A percentile compares a stretch with the other conserved stretches of the same genome.
Evolutionary conservation across 1,140 invertebrate genomes (phyloP).

Genomic region (Bombus huntii): DNA sequence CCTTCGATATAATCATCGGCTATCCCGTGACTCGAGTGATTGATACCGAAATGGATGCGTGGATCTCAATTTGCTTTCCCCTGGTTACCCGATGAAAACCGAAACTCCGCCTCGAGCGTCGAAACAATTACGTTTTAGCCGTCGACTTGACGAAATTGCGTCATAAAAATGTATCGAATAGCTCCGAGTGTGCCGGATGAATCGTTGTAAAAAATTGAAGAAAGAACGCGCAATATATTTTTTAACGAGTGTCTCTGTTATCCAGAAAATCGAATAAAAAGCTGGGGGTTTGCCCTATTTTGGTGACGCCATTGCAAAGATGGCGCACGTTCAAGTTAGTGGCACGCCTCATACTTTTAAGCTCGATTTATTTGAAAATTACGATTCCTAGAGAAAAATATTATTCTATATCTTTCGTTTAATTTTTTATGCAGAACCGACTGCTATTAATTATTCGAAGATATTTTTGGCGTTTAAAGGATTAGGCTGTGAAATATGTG

Average conservation of each 20-base stretch:
- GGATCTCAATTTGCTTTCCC: conserved; percentile 20
- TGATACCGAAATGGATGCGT: conserved; percentile 13
- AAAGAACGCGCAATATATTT: neutral
- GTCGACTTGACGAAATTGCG: neutral
- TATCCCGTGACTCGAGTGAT: conserved; percentile 10
- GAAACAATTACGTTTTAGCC: neutral
- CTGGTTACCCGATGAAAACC: neutral
- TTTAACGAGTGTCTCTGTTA: neutral
- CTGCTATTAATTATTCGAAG: neutral
- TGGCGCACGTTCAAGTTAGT: neutral
- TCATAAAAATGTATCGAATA: neutral
- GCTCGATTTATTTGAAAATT: neutral
- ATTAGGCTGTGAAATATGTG: neutral
- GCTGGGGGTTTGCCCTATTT: neutral
- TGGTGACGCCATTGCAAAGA: neutral
- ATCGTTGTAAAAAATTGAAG: neutral
- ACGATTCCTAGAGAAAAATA: neutral
- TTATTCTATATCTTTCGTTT: neutral
- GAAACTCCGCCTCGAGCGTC: neutral
- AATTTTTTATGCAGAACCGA: neutral
- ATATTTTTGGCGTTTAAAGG: neutral
- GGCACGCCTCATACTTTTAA: neutral
- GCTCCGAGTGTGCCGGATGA: neutral
- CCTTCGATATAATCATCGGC: conserved; percentile 17
- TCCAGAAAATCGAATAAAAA: neutral